phyloP scores from a whole-genome alignment of 2,113 vertebrate species.

The Sinocyclocheilus grahami region DNA sequence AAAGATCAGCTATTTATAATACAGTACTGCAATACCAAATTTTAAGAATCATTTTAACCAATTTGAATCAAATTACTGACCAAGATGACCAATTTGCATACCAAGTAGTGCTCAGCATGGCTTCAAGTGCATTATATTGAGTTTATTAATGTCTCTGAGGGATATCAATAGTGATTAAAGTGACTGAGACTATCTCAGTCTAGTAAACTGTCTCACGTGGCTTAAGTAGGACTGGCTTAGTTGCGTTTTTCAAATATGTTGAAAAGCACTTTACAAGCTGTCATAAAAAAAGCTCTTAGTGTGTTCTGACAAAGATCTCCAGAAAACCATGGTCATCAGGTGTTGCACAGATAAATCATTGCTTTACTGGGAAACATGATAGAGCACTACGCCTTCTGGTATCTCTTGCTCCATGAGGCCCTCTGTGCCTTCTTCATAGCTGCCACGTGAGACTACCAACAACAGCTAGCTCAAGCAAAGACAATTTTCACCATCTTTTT shows the following conservation, averaged over 20 bases:
- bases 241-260: constrained; percentile 66
- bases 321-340: neutral
- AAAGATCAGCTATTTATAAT: neutral
- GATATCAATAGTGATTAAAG: neutral
- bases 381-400: constrained; percentile 1
- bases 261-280: constrained; percentile 66
- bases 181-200: neutral
- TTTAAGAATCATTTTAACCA: neutral
- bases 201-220: neutral
- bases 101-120: neutral
- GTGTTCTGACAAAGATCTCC: constrained; percentile 43
- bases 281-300: constrained; percentile 70
- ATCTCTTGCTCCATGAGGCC: neutral
- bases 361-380: constrained; percentile 29
- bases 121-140: constrained; percentile 2
- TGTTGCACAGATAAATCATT: constrained; percentile 22
- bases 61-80: neutral
- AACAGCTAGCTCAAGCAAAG: neutral
- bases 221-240: constrained; percentile 64
- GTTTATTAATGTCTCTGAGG: neutral
- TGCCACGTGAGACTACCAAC: neutral
- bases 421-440: neutral
- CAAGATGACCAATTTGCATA: neutral
- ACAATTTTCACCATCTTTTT: neutral
- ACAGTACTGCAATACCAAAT: neutral